Conservation (phyloP, 2,797 vertebrate species). For the Tokudaia tokunoshimensis region DNA sequence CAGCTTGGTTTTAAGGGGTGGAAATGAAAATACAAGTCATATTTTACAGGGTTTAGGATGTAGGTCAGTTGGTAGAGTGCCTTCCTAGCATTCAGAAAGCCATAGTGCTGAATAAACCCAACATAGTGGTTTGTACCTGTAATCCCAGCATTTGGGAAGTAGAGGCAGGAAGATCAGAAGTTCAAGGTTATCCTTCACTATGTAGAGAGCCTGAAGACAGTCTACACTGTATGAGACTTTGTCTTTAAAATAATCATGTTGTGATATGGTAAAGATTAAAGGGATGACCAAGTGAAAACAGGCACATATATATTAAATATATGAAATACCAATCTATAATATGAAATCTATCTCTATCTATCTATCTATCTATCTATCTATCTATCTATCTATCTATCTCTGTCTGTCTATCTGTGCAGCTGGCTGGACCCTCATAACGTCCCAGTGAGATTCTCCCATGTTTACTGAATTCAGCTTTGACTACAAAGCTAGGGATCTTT, state of each 20-base stretch:
- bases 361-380: too few relatives aligned
- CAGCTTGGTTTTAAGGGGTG: slow-evolving; percentile 28
- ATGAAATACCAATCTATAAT: background rate
- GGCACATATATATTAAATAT: background rate
- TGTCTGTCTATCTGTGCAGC: background rate
- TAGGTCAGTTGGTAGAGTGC: background rate
- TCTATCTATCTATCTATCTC: too few relatives aligned
- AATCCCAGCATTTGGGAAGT: too few relatives aligned
- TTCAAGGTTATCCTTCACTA: background rate
- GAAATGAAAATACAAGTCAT: background rate
- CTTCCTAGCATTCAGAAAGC: background rate
- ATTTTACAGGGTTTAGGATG: background rate
- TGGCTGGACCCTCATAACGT: background rate
- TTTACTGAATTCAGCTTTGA: background rate
- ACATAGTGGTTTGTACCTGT: background rate
- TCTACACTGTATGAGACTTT: background rate
- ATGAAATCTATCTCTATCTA: background rate
- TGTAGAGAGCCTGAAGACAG: background rate
- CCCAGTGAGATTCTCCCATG: background rate
- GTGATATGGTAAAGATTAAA: background rate
- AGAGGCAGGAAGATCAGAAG: background rate
- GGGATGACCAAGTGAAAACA: background rate
- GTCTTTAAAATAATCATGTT: background rate
- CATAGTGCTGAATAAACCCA: background rate
- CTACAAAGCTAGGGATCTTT: background rate